Evolutionary conservation across 2,888 invertebrate species (phyloP), one percentile per base, ranked within the genome.

Genomic region (Torymus auratus): DNA sequence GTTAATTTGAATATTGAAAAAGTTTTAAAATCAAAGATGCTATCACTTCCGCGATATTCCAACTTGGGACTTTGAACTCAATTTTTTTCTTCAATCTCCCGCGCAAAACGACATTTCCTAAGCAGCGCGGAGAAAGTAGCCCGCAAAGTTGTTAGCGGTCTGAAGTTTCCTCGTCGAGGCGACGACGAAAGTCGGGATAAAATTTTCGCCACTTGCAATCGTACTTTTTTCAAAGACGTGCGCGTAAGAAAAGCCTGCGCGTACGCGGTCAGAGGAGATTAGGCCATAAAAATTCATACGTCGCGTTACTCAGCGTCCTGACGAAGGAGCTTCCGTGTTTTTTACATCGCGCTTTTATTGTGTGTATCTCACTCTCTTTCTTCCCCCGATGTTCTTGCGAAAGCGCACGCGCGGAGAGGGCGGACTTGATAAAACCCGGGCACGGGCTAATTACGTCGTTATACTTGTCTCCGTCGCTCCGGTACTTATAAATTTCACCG

Each of bases 241-340:
- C 67, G 1, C 7, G 52, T 2, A 53, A 56, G 41, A 15, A 70
- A 62, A 64, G n/a, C 73, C 71, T 62, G 80, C 71, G 28, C n/a
- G n/a, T n/a, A n/a, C n/a, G n/a, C n/a, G n/a, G n/a, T n/a, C n/a
- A n/a, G n/a, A n/a, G n/a, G n/a, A n/a, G n/a, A n/a, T n/a, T n/a
- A n/a, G n/a, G n/a, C 69, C 74, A 83, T 84, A 81, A 83, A 84
- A 85, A 85, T 85, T 85, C 83, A 84, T 84, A 79, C 81, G 76
- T 64, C 82, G 77, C 83, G 75, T 84, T 83, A 84, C 84, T 81
- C 76, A 64, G 70, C 82, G 69, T 75, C 67, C 73, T 60, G 55
- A 41, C 71, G n/a, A 20, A 65, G 50, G 14, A 20, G 50, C 23
- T 10, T 50, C 12, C 68, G 28, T 28, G 12, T 14, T 73, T 61